These are phyloP conservation scores for Bolborhynchus lineola DNA, from an alignment of 2,113 vertebrate genomes.

Conservation along the genomic window DNA sequence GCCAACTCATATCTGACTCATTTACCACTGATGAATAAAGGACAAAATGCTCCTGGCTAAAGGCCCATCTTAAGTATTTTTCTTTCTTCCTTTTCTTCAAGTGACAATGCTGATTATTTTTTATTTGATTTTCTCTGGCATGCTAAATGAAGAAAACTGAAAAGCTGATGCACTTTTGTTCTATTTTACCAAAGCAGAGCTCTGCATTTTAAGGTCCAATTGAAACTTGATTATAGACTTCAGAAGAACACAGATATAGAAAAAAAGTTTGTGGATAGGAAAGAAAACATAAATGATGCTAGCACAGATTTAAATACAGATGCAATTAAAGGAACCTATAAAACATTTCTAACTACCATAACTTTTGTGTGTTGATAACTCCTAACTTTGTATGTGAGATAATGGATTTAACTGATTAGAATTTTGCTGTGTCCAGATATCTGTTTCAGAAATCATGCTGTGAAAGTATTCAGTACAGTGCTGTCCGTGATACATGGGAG, in stretches of 20 bases:
- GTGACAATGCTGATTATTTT: slow-evolving; percentile 55
- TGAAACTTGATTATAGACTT: slow-evolving; percentile 52
- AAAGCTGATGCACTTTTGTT: neutral
- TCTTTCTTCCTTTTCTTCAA: slow-evolving; percentile 70
- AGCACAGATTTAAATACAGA: slow-evolving; percentile 14
- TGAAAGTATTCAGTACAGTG: neutral
- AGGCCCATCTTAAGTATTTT: slow-evolving; percentile 72
- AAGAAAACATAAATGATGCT: slow-evolving; percentile 3
- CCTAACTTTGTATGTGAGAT: slow-evolving; percentile 13
- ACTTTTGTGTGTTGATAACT: neutral
- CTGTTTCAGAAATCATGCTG: neutral
- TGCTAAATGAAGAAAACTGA: slow-evolving; percentile 12
- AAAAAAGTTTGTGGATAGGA: slow-evolving; percentile 30
- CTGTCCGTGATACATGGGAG: neutral
- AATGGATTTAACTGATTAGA: slow-evolving; percentile 14
- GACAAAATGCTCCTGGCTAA: slow-evolving; percentile 78
- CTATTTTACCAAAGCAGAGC: slow-evolving; percentile 35
- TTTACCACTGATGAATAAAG: slow-evolving; percentile 78
- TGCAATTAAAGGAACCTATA: neutral
- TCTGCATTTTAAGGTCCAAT: slow-evolving; percentile 19
- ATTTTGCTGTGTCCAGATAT: slow-evolving; percentile 1
- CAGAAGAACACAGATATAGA: slow-evolving; percentile 1
- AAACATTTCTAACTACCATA: neutral
- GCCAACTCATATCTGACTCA: slow-evolving; percentile 83
- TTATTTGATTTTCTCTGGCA: slow-evolving; percentile 63